Percentiles rank a stretch among this genome's conserved stretches.
Conservation (phyloP, 2,888 invertebrate species). For the Meandrusa payeni region DNA sequence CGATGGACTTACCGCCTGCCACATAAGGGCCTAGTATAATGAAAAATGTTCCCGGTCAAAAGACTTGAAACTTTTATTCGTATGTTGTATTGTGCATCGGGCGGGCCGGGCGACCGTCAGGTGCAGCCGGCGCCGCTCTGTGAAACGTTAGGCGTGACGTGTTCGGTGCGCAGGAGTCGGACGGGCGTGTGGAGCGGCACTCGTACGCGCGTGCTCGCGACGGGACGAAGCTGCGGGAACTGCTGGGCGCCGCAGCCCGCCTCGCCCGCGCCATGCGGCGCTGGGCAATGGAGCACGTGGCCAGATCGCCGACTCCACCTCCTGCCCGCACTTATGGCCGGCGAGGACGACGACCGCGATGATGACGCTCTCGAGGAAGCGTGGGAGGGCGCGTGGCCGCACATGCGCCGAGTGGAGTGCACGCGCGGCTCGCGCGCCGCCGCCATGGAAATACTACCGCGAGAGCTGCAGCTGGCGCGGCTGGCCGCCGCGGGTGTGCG, state of each 20-base stretch:
- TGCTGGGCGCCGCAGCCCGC: conserved; percentile 41
- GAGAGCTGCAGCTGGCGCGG: conserved; percentile 43
- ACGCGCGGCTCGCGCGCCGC: conserved; percentile 43
- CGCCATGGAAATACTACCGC: conserved; percentile 39
- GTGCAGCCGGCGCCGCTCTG: too few species aligned
- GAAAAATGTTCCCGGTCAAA: too few species aligned
- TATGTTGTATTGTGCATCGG: background rate
- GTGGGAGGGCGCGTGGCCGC: conserved; percentile 39
- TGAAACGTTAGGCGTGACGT: too few species aligned
- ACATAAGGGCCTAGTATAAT: too few species aligned
- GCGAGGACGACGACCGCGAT: conserved; percentile 24
- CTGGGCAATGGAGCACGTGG: conserved; percentile 30
- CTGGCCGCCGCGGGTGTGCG: conserved; percentile 32
- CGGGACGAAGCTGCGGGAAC: conserved; percentile 32
- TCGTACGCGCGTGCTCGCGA: conserved; percentile 57
- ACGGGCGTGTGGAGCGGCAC: conserved; percentile 61
- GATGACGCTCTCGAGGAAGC: conserved; percentile 38
- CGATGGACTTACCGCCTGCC: too few species aligned
- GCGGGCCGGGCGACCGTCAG: too few species aligned
- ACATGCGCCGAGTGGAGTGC: conserved; percentile 43
- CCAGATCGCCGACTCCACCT: conserved; percentile 28
- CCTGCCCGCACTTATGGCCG: conserved; percentile 13
- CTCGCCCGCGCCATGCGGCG: conserved; percentile 29
- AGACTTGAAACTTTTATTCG: too few species aligned
- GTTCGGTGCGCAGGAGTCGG: conserved; percentile 28